phyloP scores from a whole-genome alignment of 2,888 invertebrate genomes.

The Panzeria rudis region DNA sequence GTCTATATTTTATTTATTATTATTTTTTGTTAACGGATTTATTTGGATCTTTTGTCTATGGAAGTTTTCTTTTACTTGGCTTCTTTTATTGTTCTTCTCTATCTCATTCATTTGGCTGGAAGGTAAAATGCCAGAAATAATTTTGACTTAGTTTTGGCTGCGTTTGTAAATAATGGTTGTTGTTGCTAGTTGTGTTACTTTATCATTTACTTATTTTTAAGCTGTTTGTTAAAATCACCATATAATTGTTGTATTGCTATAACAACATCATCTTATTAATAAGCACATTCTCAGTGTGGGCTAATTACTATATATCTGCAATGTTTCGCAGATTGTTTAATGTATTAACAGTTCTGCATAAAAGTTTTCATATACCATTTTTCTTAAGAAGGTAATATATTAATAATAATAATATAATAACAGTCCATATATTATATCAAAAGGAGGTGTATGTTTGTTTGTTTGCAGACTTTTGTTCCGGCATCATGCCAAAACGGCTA shows the following conservation, averaged over 20 bases:
- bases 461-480: no score
- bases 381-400: no score
- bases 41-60: constrained; percentile 53
- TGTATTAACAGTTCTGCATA: constrained; percentile 16
- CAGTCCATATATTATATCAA: no score
- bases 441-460: no score
- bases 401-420: no score
- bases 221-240: constrained; percentile 53
- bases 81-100: constrained; percentile 28
- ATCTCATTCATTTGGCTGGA: constrained; percentile 14
- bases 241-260: constrained; percentile 55
- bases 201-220: constrained; percentile 36
- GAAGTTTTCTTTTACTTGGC: constrained; percentile 19
- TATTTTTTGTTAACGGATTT: constrained; percentile 65
- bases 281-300: not conserved
- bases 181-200: constrained; percentile 30
- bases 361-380: not conserved
- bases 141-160: constrained; percentile 7
- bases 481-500: no score
- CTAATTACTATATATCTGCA: not conserved
- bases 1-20: constrained; percentile 26
- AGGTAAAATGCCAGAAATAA: constrained; percentile 21
- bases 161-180: not conserved
- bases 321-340: not conserved
- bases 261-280: constrained; percentile 39